A percentile compares a stretch with the other conserved stretches of the same genome.
These are phyloP conservation scores for Mimas tiliae DNA, from an alignment of 2,888 invertebrate genomes.

Conservation along the genomic window DNA sequence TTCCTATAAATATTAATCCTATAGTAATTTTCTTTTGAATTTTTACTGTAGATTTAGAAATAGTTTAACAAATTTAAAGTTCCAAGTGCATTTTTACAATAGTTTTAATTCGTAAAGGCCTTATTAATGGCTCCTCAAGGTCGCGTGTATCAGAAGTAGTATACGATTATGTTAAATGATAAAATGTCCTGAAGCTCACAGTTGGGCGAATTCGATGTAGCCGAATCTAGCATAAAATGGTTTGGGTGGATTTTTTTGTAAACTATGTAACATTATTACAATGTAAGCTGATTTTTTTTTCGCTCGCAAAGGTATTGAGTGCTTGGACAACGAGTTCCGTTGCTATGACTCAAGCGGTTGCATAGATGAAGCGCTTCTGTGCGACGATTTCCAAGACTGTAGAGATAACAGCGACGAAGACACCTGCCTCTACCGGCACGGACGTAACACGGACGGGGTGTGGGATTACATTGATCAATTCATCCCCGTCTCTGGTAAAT, in stretches of 20 bases:
- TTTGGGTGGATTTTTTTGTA: constrained; percentile 28
- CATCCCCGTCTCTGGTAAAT: constrained; percentile 50
- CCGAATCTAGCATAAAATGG: neutral
- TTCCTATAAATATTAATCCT: no score
- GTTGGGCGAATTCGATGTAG: neutral
- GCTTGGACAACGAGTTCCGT: constrained; percentile 77
- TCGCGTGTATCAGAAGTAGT: no score
- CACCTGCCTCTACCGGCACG: constrained; percentile 80
- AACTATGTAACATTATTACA: constrained; percentile 15
- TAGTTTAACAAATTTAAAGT: neutral
- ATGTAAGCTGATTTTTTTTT: constrained; percentile 39
- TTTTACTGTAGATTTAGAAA: neutral
- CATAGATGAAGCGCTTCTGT: constrained; percentile 82
- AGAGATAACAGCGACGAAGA: constrained; percentile 87
- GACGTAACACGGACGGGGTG: constrained; percentile 52
- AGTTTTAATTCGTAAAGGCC: no score
- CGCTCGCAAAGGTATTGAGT: constrained; percentile 70
- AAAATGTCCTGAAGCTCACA: neutral
- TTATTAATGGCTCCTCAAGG: no score
- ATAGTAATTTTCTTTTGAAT: neutral
- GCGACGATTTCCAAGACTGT: constrained; percentile 87
- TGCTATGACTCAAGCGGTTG: constrained; percentile 86
- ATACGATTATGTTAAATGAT: no score
- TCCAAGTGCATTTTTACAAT: neutral
- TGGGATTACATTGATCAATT: constrained; percentile 34